Evolutionary conservation across 1,140 invertebrate species (phyloP), one percentile per base, ranked within the genome.

Genomic region (Maconellicoccus hirsutus): DNA sequence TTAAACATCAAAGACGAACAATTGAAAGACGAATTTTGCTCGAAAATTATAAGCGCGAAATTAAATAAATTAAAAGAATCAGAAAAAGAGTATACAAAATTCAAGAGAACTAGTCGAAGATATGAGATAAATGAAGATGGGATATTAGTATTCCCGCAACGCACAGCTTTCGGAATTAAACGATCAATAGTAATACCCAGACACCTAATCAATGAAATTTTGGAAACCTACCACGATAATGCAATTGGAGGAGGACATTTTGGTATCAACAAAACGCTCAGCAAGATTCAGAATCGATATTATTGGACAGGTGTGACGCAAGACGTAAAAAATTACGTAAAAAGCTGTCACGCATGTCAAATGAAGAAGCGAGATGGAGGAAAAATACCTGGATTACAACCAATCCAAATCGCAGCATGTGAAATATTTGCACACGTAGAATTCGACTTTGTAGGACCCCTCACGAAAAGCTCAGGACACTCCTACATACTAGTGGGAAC

Each of bases 111-210:
- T n/a, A n/a, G n/a, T n/a, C n/a, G n/a, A n/a, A n/a, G n/a, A n/a
- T n/a, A n/a, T n/a, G n/a, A n/a, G n/a, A n/a, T n/a, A n/a, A n/a
- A n/a, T n/a, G n/a, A n/a, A n/a, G n/a, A n/a, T n/a, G n/a, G n/a
- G n/a, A n/a, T n/a, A n/a, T n/a, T n/a, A n/a, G n/a, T n/a, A n/a
- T n/a, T n/a, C n/a, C n/a, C n/a, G n/a, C n/a, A n/a, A n/a, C n/a
- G n/a, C n/a, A n/a, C n/a, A n/a, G n/a, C n/a, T n/a, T n/a, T n/a
- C n/a, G n/a, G n/a, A n/a, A n/a, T n/a, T n/a, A n/a, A n/a, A n/a
- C n/a, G n/a, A n/a, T n/a, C n/a, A n/a, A 61, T 71, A 26, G 70
- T 71, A 12, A 33, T 63, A 8, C 70, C 70, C 27, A 27, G 61
- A 23, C 10, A 6, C 1, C 0, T 71, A 38, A 61, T 26, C 1